A percentile compares a stretch with the other conserved stretches of the same genome.
Conservation (phyloP, 2,888 invertebrate genomes). For the Alitta virens region DNA sequence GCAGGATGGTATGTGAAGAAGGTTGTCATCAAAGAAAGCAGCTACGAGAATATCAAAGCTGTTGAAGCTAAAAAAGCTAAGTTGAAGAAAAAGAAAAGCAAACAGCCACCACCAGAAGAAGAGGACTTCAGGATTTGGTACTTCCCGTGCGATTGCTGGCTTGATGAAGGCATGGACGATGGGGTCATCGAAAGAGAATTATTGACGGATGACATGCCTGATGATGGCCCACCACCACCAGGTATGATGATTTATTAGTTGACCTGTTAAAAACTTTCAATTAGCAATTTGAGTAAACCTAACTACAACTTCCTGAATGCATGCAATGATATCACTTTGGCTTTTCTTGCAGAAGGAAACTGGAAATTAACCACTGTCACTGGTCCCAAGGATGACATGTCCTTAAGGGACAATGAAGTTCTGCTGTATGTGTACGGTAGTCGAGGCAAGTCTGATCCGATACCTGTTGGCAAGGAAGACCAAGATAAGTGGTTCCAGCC, state of each 20-base stretch:
- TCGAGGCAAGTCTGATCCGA: not conserved
- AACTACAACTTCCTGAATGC: no score
- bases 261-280: no score
- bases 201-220: not conserved
- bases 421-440: not conserved
- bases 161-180: slow-evolving; percentile 40
- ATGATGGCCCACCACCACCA: no score
- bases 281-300: no score
- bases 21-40: slow-evolving; percentile 37
- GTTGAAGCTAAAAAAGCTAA: slow-evolving; percentile 15
- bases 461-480: not conserved
- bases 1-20: slow-evolving; percentile 50
- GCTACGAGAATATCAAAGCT: slow-evolving; percentile 15
- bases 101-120: not conserved
- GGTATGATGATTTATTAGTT: no score
- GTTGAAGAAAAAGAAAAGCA: no score
- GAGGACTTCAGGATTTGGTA: not conserved
- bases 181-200: slow-evolving; percentile 33
- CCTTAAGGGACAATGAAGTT: not conserved
- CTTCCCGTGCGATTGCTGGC: slow-evolving; percentile 30
- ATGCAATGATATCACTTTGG: no score
- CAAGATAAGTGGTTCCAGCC: no score
- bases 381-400: not conserved
- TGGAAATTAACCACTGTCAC: not conserved
- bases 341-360: not conserved